Base-by-base conservation (phyloP, 2,888 invertebrate genomes). In the Amiota mariae region DNA sequence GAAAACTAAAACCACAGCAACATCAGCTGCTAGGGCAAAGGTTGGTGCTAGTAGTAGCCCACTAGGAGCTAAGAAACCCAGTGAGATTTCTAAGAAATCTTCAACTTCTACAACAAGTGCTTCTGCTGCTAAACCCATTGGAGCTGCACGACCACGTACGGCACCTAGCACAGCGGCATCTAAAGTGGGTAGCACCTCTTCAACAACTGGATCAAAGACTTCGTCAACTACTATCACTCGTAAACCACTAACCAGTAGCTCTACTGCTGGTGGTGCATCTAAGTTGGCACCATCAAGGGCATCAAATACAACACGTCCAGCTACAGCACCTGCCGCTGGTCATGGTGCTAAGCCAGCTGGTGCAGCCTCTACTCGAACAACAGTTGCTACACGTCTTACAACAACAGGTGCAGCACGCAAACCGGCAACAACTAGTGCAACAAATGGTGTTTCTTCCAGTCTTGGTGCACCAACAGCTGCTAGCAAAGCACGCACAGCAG, bases 71-170 rank as follows among this genome's bases (percentile, higher is more conserved):
- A 63, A 63, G 46, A 75, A 76, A 24, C 24, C 3, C 24, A 24
- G 24, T 24, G 24, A 24, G 3, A 3, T 24, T 2, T 4, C 63
- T 63, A 63, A 63, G 46, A 75, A 77, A 24, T 46, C 75, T 11
- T 57, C 51, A 15, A 68, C 71, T n/a, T 24, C 72, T n/a, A 24
- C 9, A 20, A 24, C 24, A 9, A 12, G 18, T 13, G 75, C 76
- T 72, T 73, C 70, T 6, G 63, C 77, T 13, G 76, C 75, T 47
- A 73, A 71, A 72, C 70, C 80, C 71, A 84, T 84, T 47, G 82
- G 77, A 51, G 68, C 77, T 12, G 75, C 84, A 71, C 84, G 85
- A 18, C 85, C 87, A 67, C 85, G 87, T 48, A 84, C 86, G 2
- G 86, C 87, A 13, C 85, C 86, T 1, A 73, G 76, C 20, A 9